A percentile compares a stretch with the other conserved stretches of the same genome.
Conservation (phyloP, 37 sponge, comb jelly and placozoan genomes). For the Aplysina aerophoba region DNA sequence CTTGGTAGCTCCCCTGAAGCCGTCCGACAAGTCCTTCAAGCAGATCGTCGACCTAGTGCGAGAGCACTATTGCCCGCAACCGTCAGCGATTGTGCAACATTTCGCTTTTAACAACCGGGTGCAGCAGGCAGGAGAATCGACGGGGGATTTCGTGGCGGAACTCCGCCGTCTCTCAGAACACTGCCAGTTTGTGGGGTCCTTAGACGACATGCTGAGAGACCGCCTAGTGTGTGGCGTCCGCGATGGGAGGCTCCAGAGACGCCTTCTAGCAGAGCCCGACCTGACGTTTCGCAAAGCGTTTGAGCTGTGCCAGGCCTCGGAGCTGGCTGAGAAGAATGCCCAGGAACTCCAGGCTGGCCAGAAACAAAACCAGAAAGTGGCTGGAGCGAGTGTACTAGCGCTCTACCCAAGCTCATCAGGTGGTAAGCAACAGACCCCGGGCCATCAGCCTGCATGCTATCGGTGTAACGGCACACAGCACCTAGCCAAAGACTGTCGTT, state of each 20-base stretch:
- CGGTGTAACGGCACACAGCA: too few relatives aligned
- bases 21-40: background rate
- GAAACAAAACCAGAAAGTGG: too few relatives aligned
- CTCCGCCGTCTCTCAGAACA: background rate
- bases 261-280: background rate
- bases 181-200: background rate
- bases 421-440: background rate
- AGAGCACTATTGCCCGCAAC: background rate
- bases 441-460: too few relatives aligned
- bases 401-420: background rate
- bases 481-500: too few relatives aligned
- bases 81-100: background rate
- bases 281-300: background rate
- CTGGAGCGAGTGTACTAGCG: too few relatives aligned
- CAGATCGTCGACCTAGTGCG: background rate
- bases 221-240: background rate
- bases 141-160: background rate
- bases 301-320: background rate
- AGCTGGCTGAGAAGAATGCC: background rate
- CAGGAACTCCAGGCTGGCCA: background rate
- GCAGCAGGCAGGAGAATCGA: slow-evolving; percentile 11
- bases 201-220: slow-evolving; percentile 2
- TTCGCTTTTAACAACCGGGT: background rate
- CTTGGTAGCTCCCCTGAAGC: background rate
- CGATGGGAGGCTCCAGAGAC: background rate